Evolutionary conservation across 2,113 vertebrate genomes (phyloP).

Genomic region (Caranx ignobilis): DNA sequence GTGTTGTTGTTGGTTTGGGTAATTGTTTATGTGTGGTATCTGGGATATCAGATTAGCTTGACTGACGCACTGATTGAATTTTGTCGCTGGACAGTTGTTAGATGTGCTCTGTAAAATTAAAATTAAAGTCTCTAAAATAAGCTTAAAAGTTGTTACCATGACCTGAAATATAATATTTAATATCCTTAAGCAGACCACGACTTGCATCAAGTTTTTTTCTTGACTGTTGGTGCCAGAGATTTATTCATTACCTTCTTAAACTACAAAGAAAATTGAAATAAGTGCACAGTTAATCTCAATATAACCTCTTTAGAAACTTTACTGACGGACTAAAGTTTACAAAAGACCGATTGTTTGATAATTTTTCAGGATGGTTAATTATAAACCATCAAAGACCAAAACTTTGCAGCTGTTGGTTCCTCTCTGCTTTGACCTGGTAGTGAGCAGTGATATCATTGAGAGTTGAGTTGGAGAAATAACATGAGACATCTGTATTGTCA

Average conservation of each 20-base stretch:
- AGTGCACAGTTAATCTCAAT: background rate
- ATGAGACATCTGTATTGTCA: slow-evolving; percentile 49
- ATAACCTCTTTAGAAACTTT: background rate
- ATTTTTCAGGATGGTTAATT: background rate
- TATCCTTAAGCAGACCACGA: too few relatives aligned
- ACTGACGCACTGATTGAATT: background rate
- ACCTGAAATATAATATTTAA: background rate
- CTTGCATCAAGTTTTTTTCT: background rate
- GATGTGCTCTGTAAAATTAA: too few relatives aligned
- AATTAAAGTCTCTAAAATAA: background rate
- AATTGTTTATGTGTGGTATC: slow-evolving; percentile 4
- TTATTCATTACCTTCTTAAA: background rate
- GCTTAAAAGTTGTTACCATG: background rate
- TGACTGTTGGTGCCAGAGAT: background rate
- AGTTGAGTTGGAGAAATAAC: slow-evolving; percentile 42
- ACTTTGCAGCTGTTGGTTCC: background rate
- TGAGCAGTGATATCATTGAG: slow-evolving; percentile 27
- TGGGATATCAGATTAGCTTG: slow-evolving; percentile 1
- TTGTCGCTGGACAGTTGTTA: too few relatives aligned
- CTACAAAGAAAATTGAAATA: background rate
- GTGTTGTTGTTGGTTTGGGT: background rate
- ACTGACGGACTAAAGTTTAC: background rate
- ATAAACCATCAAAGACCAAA: background rate
- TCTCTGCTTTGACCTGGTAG: background rate
- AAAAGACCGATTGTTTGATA: background rate